Conservation (phyloP, 2,888 invertebrate species). For the Ligdia adustata region DNA sequence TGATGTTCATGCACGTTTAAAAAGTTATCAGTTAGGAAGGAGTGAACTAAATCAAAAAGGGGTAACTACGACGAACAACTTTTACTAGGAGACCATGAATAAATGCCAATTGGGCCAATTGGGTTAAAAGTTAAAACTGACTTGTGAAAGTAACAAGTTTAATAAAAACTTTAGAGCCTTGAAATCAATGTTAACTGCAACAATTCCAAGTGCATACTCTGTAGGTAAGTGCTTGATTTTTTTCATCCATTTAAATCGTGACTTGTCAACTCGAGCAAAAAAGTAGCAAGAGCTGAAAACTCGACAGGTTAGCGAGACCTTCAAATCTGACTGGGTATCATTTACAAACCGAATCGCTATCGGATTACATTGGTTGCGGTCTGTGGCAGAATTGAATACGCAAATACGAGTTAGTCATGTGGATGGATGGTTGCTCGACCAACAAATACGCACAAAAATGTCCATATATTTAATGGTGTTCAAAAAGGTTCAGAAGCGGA, state of each 20-base stretch:
- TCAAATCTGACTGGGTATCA: slow-evolving; percentile 42
- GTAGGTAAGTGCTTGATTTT: slow-evolving; percentile 3
- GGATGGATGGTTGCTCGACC: not conserved
- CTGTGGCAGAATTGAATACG: slow-evolving; percentile 34
- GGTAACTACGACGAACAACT: too few relatives aligned
- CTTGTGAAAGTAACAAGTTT: too few relatives aligned
- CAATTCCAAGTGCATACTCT: not conserved
- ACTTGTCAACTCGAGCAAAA: slow-evolving; percentile 51
- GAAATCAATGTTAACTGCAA: slow-evolving; percentile 11
- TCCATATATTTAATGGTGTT: too few relatives aligned
- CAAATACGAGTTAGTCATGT: slow-evolving; percentile 4
- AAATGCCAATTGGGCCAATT: too few relatives aligned
- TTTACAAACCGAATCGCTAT: slow-evolving; percentile 46
- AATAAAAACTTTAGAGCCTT: slow-evolving; percentile 18
- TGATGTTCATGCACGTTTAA: too few relatives aligned
- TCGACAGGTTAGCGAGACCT: slow-evolving; percentile 35
- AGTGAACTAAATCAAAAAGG: too few relatives aligned
- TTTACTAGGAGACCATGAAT: too few relatives aligned
- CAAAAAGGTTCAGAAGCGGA: too few relatives aligned
- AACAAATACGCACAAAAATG: not conserved
- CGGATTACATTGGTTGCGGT: slow-evolving; percentile 50
- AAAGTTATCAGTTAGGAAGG: too few relatives aligned
- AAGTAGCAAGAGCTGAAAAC: slow-evolving; percentile 54
- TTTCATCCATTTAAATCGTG: slow-evolving; percentile 29
- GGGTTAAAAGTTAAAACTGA: too few relatives aligned